Evolutionary conservation across 1,140 invertebrate genomes (phyloP).

Genomic region (Homarus americanus): DNA sequence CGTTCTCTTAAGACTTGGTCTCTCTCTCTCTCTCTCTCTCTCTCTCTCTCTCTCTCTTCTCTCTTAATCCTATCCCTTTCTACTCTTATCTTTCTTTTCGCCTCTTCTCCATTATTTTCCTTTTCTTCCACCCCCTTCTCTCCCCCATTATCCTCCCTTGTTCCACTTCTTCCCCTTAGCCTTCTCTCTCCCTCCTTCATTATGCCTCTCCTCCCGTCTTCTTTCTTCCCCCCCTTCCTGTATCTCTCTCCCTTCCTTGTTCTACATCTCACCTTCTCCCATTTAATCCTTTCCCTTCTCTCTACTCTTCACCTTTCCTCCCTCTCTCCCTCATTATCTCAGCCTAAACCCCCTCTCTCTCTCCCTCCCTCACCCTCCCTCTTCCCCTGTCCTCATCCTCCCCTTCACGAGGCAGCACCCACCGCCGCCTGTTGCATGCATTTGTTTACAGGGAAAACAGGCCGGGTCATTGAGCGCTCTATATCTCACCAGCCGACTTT

Average conservation of each 20-base stretch:
- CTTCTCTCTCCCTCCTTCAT: background rate
- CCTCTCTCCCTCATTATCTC: background rate
- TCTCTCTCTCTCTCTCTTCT: background rate
- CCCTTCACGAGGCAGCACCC: background rate
- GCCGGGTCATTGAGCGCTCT: conserved; percentile 13
- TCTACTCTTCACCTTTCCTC: background rate
- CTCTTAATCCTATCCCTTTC: background rate
- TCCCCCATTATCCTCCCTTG: background rate
- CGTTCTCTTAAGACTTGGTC: too few species aligned
- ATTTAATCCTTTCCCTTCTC: background rate
- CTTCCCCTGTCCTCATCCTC: conserved; percentile 5
- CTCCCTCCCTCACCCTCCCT: background rate
- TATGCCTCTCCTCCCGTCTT: background rate
- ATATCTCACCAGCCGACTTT: background rate
- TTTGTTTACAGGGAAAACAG: conserved; percentile 42
- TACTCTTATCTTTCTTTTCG: background rate
- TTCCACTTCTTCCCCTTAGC: background rate
- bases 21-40: background rate
- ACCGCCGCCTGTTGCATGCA: conserved; percentile 40
- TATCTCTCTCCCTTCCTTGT: background rate
- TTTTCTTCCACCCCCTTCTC: too few species aligned
- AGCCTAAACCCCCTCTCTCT: background rate
- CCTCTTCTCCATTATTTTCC: background rate
- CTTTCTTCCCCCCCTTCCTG: background rate
- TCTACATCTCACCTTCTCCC: background rate